Evolutionary conservation across 35 echinoderm and acorn worm genomes (phyloP).

Genomic region (Apostichopus japonicus): DNA sequence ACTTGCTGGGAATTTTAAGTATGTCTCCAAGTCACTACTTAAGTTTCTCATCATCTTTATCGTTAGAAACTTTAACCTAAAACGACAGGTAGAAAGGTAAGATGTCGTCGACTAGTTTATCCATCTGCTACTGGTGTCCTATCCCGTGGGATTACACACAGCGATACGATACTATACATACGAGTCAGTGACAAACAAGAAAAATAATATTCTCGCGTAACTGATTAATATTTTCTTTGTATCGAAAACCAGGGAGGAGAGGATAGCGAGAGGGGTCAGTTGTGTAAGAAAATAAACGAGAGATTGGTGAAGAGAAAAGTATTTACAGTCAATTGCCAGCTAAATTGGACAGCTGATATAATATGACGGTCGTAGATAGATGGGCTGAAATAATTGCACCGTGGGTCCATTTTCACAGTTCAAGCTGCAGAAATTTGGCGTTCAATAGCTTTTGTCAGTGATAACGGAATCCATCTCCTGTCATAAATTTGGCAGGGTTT

Average conservation of each 20-base stretch:
- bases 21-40: background rate
- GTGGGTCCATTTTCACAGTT: background rate
- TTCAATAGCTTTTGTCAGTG: no score
- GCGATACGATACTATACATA: conserved; percentile 21
- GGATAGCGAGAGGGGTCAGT: conserved; percentile 25
- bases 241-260: background rate
- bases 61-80: conserved; percentile 41
- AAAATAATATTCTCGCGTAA: conserved; percentile 36
- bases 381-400: conserved; percentile 1
- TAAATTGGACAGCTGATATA: conserved; percentile 49
- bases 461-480: no score
- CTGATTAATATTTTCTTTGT: conserved; percentile 28
- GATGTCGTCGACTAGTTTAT: background rate
- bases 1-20: conserved; percentile 30
- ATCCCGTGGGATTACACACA: conserved; percentile 19
- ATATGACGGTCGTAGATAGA: background rate
- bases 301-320: conserved; percentile 45
- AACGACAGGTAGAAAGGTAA: conserved; percentile 46
- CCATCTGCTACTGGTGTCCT: conserved; percentile 19
- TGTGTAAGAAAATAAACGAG: conserved; percentile 32
- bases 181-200: background rate
- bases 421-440: no score
- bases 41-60: conserved; percentile 32
- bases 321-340: conserved; percentile 45
- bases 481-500: no score